Evolutionary conservation across 2,797 vertebrate species (phyloP).

Genomic region (Pantherophis alleghaniensis): DNA sequence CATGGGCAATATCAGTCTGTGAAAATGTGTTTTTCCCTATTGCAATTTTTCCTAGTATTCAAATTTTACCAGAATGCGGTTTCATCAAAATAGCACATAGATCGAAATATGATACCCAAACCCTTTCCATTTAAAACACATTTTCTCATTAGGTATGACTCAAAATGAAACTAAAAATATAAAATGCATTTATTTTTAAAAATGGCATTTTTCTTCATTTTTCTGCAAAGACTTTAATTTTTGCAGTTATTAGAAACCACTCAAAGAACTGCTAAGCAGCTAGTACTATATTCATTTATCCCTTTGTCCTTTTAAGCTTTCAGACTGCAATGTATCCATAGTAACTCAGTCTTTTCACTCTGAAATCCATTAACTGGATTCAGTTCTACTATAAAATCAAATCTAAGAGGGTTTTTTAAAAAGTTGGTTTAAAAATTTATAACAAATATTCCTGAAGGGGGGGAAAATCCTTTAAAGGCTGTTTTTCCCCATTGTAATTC

Average conservation of each 20-base stretch:
- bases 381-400: conserved; percentile 60
- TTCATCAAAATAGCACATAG: neutral
- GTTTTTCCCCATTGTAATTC: neutral
- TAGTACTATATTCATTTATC: conserved; percentile 54
- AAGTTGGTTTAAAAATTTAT: conserved; percentile 23
- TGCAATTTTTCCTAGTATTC: conserved; percentile 8
- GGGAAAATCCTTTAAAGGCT: conserved; percentile 22
- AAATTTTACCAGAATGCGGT: neutral
- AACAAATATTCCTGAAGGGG: conserved; percentile 26
- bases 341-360: conserved; percentile 66
- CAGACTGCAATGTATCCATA: conserved; percentile 69
- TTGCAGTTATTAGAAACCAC: conserved; percentile 58
- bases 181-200: conserved; percentile 15
- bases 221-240: conserved; percentile 37
- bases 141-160: conserved; percentile 12
- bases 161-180: conserved; percentile 35
- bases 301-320: conserved; percentile 70
- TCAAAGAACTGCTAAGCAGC: conserved; percentile 59
- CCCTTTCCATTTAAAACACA: neutral
- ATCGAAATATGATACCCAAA: conserved; percentile 4
- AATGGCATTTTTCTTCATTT: conserved; percentile 29
- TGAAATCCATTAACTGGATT: conserved; percentile 65
- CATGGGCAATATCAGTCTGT: neutral
- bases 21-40: neutral
- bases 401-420: conserved; percentile 46